Base-by-base conservation (phyloP, 1,140 invertebrate genomes). In the Bombus sylvicola region DNA sequence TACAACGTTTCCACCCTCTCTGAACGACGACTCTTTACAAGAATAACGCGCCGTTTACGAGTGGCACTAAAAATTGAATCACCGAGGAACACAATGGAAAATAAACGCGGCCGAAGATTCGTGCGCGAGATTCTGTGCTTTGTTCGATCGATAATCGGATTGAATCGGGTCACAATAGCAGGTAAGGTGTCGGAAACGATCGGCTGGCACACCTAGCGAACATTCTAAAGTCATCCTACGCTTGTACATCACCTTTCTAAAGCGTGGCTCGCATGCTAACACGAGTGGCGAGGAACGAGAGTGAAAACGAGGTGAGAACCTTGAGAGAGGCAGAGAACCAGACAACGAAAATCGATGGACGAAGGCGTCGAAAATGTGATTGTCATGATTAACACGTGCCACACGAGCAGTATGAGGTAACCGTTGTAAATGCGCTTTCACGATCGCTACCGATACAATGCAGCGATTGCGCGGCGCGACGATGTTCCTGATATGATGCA, bases 191-290 rank as follows among this genome's bases (percentile, higher is more conserved):
- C 43, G 12, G 31, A 47, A 28, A 75, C 59, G 43, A 28, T n/a
- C 13, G 41, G 25, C 22, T 53, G 47, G 66, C 82, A 43, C 66
- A 72, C 83, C 82, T 57, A 62, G 1, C 69, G 37, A 22, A 25
- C 57, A 73, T 85, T 85, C 59, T 85, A 57, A 79, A 71, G 77
- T 41, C 83, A 53, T 79, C 41, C 69, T 81, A 73, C 53, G 77
- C 78, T 39, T 57, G 34, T 80, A 39, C 69, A 81, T 81, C 84
- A 75, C 84, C 84, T 85, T 85, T 85, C 84, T 81, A 85, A 85
- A 85, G 59, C 71, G 78, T 85, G 84, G 34, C 43, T 47, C 43
- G 79, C 71, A 81, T 75, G 71, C 59, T 43, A 37, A 85, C 28
- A 25, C 75, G 83, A 6, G 31, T 25, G 47, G 28, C 28, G 78